phyloP scores from a whole-genome alignment of 2,888 invertebrate genomes.

The Eudasyphora cyanicolor region DNA sequence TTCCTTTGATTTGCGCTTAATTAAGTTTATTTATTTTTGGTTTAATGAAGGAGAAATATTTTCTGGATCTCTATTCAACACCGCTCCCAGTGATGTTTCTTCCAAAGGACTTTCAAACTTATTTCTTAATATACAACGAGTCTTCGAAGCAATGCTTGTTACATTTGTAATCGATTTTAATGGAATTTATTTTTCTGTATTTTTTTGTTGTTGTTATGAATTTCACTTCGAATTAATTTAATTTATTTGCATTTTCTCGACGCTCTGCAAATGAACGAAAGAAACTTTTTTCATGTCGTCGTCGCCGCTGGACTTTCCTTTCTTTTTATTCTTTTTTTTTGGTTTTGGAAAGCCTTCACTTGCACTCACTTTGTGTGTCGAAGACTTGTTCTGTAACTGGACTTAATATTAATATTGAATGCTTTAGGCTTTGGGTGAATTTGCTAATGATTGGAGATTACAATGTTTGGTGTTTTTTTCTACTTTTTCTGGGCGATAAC shows the following conservation, averaged over 20 bases:
- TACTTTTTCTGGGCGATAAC: neutral
- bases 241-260: constrained; percentile 41
- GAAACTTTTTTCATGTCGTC: constrained; percentile 6
- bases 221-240: constrained; percentile 45
- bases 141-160: neutral
- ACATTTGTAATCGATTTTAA: constrained; percentile 31
- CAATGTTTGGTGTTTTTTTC: too few relatives aligned
- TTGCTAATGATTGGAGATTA: constrained; percentile 10
- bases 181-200: neutral
- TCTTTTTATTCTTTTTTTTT: neutral
- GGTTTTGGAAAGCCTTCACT: neutral
- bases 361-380: neutral
- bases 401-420: constrained; percentile 11
- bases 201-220: neutral
- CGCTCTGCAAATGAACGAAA: neutral
- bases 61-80: neutral
- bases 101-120: neutral
- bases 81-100: neutral
- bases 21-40: constrained; percentile 32
- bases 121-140: too few relatives aligned
- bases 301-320: neutral
- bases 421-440: neutral
- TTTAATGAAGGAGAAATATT: neutral
- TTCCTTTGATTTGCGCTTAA: constrained; percentile 32
- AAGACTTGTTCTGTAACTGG: neutral